A percentile compares a stretch with the other conserved stretches of the same genome.
Evolutionary conservation across 1,140 invertebrate genomes (phyloP).

Genomic region (Zophobas atratus): DNA sequence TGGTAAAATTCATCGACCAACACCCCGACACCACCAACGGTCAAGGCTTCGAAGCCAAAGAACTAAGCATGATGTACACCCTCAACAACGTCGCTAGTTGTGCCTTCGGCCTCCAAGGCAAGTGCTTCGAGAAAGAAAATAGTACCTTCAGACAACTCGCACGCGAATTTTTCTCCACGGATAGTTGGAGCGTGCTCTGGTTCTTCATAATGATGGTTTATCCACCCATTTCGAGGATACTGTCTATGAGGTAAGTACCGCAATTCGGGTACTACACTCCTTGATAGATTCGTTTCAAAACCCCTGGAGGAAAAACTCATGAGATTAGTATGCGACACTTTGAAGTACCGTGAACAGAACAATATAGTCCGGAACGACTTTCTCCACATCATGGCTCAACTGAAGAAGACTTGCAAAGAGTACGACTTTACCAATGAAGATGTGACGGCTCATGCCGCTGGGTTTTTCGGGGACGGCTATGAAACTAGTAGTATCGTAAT

Average conservation of each 20-base stretch:
- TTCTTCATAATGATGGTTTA: constrained; percentile 1
- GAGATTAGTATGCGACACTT: constrained; percentile 54
- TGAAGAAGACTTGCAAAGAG: constrained; percentile 32
- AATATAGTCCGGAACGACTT: constrained; percentile 62
- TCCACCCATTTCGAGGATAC: not conserved
- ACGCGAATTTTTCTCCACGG: not conserved
- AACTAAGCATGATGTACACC: constrained; percentile 54
- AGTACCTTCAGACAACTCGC: constrained; percentile 48
- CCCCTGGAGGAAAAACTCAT: constrained; percentile 52
- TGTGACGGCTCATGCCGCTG: constrained; percentile 71
- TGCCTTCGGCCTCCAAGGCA: constrained; percentile 57
- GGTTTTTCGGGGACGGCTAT: constrained; percentile 77
- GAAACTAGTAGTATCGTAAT: constrained; percentile 75
- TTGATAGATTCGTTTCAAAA: constrained; percentile 48
- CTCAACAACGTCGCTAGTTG: constrained; percentile 57
- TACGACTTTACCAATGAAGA: constrained; percentile 42
- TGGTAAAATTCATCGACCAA: constrained; percentile 51
- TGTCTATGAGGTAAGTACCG: constrained; percentile 2
- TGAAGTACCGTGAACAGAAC: constrained; percentile 65
- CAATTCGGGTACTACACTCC: not conserved
- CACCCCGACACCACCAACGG: constrained; percentile 18
- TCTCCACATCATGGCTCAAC: constrained; percentile 55
- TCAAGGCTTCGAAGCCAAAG: constrained; percentile 50
- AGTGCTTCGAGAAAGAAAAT: constrained; percentile 53
- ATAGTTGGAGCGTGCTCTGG: not conserved